phyloP scores from a whole-genome alignment of 1,140 invertebrate genomes.

The Anthonomus grandis region DNA sequence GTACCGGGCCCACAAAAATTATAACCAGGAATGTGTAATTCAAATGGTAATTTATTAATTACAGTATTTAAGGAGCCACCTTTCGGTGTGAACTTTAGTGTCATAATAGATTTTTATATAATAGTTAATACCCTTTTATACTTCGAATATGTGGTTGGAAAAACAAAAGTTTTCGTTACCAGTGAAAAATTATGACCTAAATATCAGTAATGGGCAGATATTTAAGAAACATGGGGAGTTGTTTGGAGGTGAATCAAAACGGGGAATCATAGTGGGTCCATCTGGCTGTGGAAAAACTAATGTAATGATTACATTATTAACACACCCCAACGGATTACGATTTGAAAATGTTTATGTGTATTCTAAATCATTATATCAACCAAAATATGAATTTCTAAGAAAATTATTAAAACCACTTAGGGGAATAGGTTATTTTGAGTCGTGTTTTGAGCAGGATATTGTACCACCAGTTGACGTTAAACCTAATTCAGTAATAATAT shows the following conservation, averaged over 20 bases:
- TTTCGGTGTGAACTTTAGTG: too few relatives aligned
- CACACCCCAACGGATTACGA: constrained; percentile 40
- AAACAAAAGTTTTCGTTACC: too few relatives aligned
- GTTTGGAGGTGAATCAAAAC: background rate
- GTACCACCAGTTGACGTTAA: constrained; percentile 26
- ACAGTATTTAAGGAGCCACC: too few relatives aligned
- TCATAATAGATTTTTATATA: too few relatives aligned
- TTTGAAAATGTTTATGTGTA: constrained; percentile 49
- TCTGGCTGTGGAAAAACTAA: constrained; percentile 48
- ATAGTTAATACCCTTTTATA: too few relatives aligned
- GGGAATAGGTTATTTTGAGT: constrained; percentile 36
- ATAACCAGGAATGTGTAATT: too few relatives aligned
- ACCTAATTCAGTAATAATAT: constrained; percentile 45
- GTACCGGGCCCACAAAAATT: too few relatives aligned
- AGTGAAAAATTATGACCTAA: too few relatives aligned
- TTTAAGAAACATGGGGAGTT: constrained; percentile 4
- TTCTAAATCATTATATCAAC: constrained; percentile 46
- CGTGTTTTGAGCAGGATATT: constrained; percentile 36
- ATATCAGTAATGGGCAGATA: too few relatives aligned
- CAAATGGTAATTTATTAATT: too few relatives aligned
- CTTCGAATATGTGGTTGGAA: too few relatives aligned
- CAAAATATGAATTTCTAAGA: constrained; percentile 43
- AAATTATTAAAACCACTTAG: constrained; percentile 35
- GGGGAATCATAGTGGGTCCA: constrained; percentile 38
- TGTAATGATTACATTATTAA: constrained; percentile 39